These are phyloP conservation scores for Thalpophila matura DNA, from an alignment of 2,888 invertebrate species.

Conservation along the genomic window DNA sequence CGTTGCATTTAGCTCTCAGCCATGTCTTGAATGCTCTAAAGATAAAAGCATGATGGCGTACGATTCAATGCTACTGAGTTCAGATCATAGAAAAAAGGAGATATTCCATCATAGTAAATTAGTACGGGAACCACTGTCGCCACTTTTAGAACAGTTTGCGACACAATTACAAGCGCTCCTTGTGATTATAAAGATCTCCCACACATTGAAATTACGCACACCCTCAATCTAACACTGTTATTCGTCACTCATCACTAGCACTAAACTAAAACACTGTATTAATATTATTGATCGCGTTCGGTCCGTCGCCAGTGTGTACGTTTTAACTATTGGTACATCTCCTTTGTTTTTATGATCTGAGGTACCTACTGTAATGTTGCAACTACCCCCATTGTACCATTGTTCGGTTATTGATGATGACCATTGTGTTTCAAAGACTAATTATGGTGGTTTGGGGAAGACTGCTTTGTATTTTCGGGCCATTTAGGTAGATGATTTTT, in stretches of 20 bases:
- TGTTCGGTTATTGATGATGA: conserved; percentile 49
- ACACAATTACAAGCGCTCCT: too few species aligned
- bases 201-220: too few species aligned
- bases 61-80: conserved; percentile 3
- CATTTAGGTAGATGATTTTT: background rate
- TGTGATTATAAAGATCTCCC: too few species aligned
- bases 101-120: too few species aligned
- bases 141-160: too few species aligned
- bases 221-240: too few species aligned
- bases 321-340: background rate
- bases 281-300: too few species aligned
- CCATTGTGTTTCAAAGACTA: conserved; percentile 32
- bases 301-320: too few species aligned
- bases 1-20: conserved; percentile 45
- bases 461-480: conserved; percentile 13
- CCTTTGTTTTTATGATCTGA: background rate
- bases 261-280: too few species aligned
- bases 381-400: conserved; percentile 30
- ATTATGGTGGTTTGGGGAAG: conserved; percentile 24
- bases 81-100: too few species aligned
- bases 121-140: too few species aligned
- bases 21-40: conserved; percentile 26
- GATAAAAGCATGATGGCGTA: conserved; percentile 40
- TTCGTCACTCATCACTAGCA: too few species aligned
- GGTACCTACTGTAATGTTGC: conserved; percentile 1